Evolutionary conservation across 92 coral and sea anemone genomes (phyloP).

Genomic region (Bergia puertoricense): DNA sequence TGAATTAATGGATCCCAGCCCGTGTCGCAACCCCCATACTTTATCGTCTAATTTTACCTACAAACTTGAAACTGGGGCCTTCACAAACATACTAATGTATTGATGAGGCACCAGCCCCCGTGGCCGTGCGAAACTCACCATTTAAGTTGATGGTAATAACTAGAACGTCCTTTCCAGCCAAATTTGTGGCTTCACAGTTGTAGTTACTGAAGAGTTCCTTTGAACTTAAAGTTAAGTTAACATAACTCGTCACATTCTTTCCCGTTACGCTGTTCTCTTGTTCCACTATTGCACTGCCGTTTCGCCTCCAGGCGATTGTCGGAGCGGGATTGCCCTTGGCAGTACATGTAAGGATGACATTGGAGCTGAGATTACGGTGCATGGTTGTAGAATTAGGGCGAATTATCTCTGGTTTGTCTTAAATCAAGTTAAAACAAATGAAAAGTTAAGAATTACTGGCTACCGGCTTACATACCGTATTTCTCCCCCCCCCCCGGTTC

Average conservation of each 20-base stretch:
- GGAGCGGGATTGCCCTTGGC: constrained; percentile 34
- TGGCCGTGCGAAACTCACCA: neutral
- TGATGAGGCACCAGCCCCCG: too few relatives aligned
- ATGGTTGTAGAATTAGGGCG: neutral
- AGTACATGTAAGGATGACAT: constrained; percentile 17
- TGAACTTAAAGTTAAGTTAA: neutral
- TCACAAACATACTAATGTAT: too few relatives aligned
- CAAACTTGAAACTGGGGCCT: too few relatives aligned
- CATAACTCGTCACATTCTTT: neutral
- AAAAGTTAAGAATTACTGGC: neutral
- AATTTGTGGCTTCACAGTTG: constrained; percentile 14
- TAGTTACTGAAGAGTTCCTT: constrained; percentile 1
- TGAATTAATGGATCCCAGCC: too few relatives aligned
- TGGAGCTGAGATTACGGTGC: neutral
- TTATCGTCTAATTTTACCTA: too few relatives aligned
- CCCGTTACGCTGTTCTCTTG: neutral
- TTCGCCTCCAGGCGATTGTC: neutral
- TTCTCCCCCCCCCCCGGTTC: neutral
- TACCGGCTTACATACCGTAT: neutral
- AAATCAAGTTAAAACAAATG: neutral
- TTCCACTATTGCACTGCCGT: neutral
- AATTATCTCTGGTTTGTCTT: constrained; percentile 31
- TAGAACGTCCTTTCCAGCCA: neutral
- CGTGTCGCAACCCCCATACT: too few relatives aligned
- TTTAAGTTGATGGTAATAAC: neutral